phyloP scores from a whole-genome alignment of 2,797 vertebrate species.

The Enteromius mattozi region DNA sequence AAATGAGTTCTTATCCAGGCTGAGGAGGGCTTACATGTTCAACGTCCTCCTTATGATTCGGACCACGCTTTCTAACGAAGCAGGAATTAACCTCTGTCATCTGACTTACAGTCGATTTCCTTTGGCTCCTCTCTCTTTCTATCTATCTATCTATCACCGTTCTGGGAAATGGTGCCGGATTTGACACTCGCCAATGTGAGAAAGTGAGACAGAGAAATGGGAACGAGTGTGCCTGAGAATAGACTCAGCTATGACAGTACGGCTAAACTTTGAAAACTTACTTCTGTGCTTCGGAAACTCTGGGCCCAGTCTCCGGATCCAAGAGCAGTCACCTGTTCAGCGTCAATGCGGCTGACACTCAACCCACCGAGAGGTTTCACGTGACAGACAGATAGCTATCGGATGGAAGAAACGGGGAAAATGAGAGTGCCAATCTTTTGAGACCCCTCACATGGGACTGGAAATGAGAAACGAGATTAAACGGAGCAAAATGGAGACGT shows the following conservation, averaged over 20 bases:
- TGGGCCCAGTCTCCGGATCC: not conserved
- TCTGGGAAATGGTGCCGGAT: not conserved
- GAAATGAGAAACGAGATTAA: conserved; percentile 29
- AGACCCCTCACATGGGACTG: not conserved
- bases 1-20: conserved; percentile 15
- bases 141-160: conserved; percentile 10
- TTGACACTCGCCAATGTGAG: conserved; percentile 19
- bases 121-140: conserved; percentile 6
- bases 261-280: conserved; percentile 45
- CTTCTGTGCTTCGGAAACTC: conserved; percentile 23
- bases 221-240: not conserved
- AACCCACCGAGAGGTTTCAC: not conserved
- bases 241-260: conserved; percentile 37
- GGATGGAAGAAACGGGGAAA: not conserved
- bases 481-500: conserved; percentile 7
- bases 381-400: conserved; percentile 19
- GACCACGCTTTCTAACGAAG: conserved; percentile 34
- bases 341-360: conserved; percentile 29
- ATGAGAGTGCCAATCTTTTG: conserved; percentile 27
- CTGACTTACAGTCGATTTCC: conserved; percentile 34
- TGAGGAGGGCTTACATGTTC: not conserved
- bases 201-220: conserved; percentile 17
- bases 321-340: conserved; percentile 37
- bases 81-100: conserved; percentile 42
- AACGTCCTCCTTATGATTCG: conserved; percentile 17